Evolutionary conservation across 2,113 vertebrate species (phyloP).

Genomic region (Ivindomyrus marchei): DNA sequence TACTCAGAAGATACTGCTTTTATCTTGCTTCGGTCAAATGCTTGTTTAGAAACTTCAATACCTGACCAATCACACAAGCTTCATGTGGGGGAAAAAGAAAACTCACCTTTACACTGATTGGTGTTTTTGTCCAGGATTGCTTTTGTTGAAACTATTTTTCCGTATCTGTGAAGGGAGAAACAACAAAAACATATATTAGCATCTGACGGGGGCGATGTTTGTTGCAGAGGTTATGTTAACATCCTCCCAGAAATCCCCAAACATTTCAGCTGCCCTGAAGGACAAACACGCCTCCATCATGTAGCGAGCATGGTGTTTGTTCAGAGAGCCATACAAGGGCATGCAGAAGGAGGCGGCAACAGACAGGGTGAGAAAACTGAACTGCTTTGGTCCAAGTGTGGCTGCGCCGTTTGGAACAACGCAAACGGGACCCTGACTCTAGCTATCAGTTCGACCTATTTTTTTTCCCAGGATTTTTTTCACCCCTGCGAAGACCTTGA

Average conservation of each 20-base stretch:
- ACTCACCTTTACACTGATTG: conserved; percentile 97
- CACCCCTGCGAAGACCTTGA: neutral
- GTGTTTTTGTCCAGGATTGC: conserved; percentile 98
- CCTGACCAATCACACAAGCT: neutral
- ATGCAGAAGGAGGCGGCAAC: neutral
- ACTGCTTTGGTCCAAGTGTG: neutral
- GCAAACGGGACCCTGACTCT: neutral
- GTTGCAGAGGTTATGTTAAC: neutral
- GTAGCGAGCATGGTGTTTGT: too few species aligned
- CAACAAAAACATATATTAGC: conserved; percentile 8
- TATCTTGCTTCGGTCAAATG: neutral
- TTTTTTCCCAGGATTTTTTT: neutral
- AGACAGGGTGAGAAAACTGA: neutral
- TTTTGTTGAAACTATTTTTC: conserved; percentile 97
- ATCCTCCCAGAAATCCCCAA: neutral
- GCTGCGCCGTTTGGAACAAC: neutral
- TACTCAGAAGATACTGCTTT: neutral
- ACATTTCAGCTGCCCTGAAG: neutral
- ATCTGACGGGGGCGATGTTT: neutral
- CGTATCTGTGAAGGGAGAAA: conserved; percentile 70
- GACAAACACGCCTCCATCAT: neutral
- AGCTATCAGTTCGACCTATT: neutral
- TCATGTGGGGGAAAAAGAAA: neutral
- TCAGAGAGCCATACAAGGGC: neutral
- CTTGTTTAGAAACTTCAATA: neutral